These are phyloP conservation scores for Drosophila guanche DNA, from an alignment of 1,140 invertebrate species.

Conservation along the genomic window DNA sequence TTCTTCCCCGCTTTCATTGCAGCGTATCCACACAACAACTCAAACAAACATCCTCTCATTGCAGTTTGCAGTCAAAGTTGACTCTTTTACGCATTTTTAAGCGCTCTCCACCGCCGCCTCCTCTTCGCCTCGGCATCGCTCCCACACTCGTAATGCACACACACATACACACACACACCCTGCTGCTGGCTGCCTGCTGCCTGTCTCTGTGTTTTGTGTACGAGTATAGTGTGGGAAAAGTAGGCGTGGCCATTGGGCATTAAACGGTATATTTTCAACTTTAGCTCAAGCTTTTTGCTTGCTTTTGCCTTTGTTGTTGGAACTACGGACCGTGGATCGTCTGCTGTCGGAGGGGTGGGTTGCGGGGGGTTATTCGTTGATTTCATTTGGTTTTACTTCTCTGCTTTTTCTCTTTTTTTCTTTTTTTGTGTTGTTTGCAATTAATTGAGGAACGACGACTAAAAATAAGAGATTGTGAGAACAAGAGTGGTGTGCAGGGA, in stretches of 20 bases:
- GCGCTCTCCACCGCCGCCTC: constrained; percentile 43
- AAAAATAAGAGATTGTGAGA: constrained; percentile 46
- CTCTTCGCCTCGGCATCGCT: constrained; percentile 9
- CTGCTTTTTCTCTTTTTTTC: constrained; percentile 56
- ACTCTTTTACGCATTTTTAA: constrained; percentile 79
- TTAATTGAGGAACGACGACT: constrained; percentile 71
- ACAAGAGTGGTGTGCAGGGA: constrained; percentile 2
- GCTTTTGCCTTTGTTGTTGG: constrained; percentile 53
- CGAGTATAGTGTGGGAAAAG: constrained; percentile 70
- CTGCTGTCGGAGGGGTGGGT: not conserved
- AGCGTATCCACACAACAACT: constrained; percentile 42
- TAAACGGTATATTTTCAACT: constrained; percentile 76
- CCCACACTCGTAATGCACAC: not conserved
- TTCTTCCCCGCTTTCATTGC: not conserved
- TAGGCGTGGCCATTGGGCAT: constrained; percentile 75
- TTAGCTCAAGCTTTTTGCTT: constrained; percentile 60
- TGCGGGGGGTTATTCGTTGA: constrained; percentile 52
- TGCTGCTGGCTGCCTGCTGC: not conserved
- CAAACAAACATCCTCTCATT: constrained; percentile 50
- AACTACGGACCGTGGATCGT: not conserved
- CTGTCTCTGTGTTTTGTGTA: constrained; percentile 3
- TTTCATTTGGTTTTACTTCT: constrained; percentile 67
- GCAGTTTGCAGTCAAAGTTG: constrained; percentile 73
- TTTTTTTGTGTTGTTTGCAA: constrained; percentile 49
- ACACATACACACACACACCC: constrained; percentile 1